phyloP scores from a whole-genome alignment of 2,113 vertebrate species.

The Cynoglossus semilaevis region DNA sequence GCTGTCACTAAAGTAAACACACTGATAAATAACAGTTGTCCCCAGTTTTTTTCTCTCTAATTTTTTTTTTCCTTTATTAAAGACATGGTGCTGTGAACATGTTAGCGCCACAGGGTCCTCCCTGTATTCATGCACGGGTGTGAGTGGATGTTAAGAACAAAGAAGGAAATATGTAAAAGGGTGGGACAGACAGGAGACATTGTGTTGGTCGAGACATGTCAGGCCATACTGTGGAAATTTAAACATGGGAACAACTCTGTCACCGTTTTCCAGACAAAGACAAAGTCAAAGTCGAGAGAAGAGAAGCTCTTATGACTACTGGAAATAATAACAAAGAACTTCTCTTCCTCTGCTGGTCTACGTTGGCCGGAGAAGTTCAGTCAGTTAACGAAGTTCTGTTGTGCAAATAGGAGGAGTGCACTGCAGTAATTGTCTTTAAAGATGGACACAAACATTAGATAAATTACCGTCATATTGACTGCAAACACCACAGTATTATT shows the following conservation, averaged over 20 bases:
- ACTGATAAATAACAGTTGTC: background rate
- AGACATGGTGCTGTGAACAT: background rate
- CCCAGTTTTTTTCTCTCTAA: conserved; percentile 7
- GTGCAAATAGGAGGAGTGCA: background rate
- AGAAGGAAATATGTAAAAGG: conserved; percentile 18
- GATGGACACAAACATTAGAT: conserved; percentile 5
- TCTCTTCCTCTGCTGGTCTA: no score
- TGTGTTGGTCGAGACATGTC: conserved; percentile 43
- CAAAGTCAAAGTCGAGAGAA: no score
- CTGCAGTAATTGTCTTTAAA: background rate
- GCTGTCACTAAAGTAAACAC: background rate
- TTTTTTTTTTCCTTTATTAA: conserved; percentile 11
- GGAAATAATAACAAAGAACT: no score
- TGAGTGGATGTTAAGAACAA: conserved; percentile 51
- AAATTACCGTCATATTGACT: background rate
- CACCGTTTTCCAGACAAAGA: no score
- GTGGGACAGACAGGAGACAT: background rate
- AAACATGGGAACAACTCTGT: conserved; percentile 2
- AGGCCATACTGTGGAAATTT: conserved; percentile 30
- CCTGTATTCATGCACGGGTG: conserved; percentile 28
- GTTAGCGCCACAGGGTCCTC: conserved; percentile 22
- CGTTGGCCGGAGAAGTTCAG: no score
- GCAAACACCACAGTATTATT: background rate
- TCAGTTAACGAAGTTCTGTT: conserved; percentile 20
- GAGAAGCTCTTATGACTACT: no score